Conservation (phyloP, 2,888 invertebrate genomes). For the Trissolcus japonicus region DNA sequence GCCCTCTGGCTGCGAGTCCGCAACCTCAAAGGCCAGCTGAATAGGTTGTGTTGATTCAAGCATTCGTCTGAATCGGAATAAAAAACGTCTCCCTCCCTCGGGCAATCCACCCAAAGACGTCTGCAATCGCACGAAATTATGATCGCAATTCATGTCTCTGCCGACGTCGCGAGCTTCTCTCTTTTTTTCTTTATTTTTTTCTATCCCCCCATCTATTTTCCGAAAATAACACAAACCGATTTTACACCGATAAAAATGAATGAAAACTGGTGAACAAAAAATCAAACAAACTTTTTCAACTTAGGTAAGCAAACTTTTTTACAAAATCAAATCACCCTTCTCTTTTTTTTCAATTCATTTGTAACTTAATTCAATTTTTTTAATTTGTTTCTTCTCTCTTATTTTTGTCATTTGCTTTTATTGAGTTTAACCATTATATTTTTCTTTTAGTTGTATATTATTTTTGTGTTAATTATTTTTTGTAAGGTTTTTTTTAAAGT, state of each 20-base stretch:
- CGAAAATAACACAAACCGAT: conserved; percentile 39
- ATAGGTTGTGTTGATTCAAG: conserved; percentile 45
- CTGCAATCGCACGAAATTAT: conserved; percentile 44
- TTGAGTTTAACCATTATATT: neutral
- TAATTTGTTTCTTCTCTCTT: no score
- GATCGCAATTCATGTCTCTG: conserved; percentile 33
- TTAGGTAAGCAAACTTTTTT: no score
- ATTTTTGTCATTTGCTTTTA: no score
- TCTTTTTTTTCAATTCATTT: no score
- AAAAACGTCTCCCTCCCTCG: conserved; percentile 20
- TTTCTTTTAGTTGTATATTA: neutral
- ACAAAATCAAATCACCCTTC: no score
- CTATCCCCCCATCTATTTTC: neutral
- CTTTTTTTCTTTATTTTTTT: neutral
- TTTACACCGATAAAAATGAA: conserved; percentile 42
- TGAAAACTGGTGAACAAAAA: conserved; percentile 9
- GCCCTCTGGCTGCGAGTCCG: conserved; percentile 22
- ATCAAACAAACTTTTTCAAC: no score
- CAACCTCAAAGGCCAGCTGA: conserved; percentile 37
- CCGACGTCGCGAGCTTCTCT: conserved; percentile 6
- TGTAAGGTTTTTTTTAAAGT: no score
- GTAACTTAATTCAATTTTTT: no score
- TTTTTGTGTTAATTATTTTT: neutral
- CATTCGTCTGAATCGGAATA: conserved; percentile 36
- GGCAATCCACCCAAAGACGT: conserved; percentile 29